Conservation (phyloP, 2,113 vertebrate species). For the Haliaeetus leucogaster region DNA sequence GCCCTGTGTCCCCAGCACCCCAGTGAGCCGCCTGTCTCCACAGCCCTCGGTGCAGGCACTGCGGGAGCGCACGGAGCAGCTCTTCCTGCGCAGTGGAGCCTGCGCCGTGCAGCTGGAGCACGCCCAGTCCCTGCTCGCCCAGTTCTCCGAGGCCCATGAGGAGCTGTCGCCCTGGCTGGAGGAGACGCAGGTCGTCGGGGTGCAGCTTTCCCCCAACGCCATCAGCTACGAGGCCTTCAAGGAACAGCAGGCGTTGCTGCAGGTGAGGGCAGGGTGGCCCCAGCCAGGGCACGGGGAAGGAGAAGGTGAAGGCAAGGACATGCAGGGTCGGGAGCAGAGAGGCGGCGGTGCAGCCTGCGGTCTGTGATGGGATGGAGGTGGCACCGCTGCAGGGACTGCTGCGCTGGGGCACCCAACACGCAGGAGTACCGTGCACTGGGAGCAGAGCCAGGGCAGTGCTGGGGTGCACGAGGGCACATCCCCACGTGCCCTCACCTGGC, state of each 20-base stretch:
- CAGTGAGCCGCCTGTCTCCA: accelerated
- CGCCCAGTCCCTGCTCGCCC: slow-evolving; percentile 79
- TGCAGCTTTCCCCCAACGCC: slow-evolving; percentile 68
- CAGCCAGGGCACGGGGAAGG: accelerated
- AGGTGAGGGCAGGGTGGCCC: slow-evolving; percentile 66
- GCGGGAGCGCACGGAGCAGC: slow-evolving; percentile 74
- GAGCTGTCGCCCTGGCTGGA: slow-evolving; percentile 86
- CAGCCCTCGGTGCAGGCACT: slow-evolving; percentile 71
- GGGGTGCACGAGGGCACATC: accelerated
- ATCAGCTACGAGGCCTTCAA: slow-evolving; percentile 78
- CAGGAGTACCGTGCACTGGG: accelerated
- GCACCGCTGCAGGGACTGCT: accelerated
- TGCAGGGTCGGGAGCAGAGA: accelerated
- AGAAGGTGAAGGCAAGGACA: background rate
- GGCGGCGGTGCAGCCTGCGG: background rate
- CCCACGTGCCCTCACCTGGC: accelerated
- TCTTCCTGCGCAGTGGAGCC: slow-evolving; percentile 71
- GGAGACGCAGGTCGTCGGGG: slow-evolving; percentile 73
- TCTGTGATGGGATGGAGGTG: background rate
- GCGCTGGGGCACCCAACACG: accelerated
- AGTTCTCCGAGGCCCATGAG: slow-evolving; percentile 76
- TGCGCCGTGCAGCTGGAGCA: slow-evolving; percentile 80
- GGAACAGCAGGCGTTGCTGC: slow-evolving; percentile 86
- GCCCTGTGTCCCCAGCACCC: accelerated
- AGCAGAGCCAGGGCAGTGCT: background rate